Evolutionary conservation across 2,888 invertebrate genomes (phyloP), one percentile per base, ranked within the genome.

Genomic region (Acleris emargana): DNA sequence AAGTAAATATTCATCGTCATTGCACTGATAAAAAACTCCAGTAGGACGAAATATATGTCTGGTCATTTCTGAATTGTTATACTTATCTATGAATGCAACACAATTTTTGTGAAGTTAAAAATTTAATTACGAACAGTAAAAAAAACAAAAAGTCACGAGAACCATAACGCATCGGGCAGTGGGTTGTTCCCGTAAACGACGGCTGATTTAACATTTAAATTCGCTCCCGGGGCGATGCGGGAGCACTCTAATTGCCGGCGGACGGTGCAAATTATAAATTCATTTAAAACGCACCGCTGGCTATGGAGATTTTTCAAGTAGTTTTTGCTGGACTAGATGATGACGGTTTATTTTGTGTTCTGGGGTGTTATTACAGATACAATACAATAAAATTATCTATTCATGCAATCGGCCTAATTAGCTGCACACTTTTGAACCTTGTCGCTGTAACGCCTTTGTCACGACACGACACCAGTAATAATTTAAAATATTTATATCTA

Each of bases 241-340:
- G 76, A 77, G 78, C 69, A 55, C 72, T 79, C 81, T 86, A 86
- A 86, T 86, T 84, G 83, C 81, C 75, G 73, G 68, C 52, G 63
- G 60, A 50, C 66, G 80, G 78, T 73, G 82, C 86, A 86, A 88
- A 88, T 89, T 89, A 88, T 86, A 88, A 88, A 88, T 88, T 88
- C 86, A 85, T 87, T 86, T 84, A 83, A 81, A 75, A 76, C 71
- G 61, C 69, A 76, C 81, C 77, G 68, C 62, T 43, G 82, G 81
- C 81, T 69, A 78, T 71, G 72, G 70, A 70, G 73, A 76, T 79
- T 76, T 78, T 80, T 79, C 76, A 75, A 72, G 67, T 18, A 54
- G 54, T 60, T 64, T 67, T 69, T 66, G 18, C 25, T 53, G 16
- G 52, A 16, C 60, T 32, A 55, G 59, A 49, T 59, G 64, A 64